Evolutionary conservation across 1,140 invertebrate species (phyloP), one percentile per base, ranked within the genome.

Genomic region (Rhagoletis pomonella): DNA sequence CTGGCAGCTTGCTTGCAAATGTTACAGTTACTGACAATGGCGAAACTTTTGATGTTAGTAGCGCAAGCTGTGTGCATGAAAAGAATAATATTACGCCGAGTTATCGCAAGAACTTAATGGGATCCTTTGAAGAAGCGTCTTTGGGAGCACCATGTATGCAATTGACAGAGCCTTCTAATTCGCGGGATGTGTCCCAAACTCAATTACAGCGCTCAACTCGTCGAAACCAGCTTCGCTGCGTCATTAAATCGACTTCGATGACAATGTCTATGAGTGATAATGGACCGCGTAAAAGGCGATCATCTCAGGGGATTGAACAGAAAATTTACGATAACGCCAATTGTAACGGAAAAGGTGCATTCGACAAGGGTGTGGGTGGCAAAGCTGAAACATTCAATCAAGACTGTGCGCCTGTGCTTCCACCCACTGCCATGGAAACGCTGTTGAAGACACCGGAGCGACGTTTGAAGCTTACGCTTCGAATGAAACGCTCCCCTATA

Each of bases 401-500:
- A 73, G 64, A 39, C 58, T 62, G 89, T 55, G 44, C 55, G 29
- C 73, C 42, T 64, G 59, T 59, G 77, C 69, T 6, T 89, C 73
- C 87, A 87, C 88, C 85, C 86, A 88, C 86, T 1, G 29, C 73
- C n/a, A 89, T 92, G 39, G 91, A 93, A 42, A 90, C 91, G 10
- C 65, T 93, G 14, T 50, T 93, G 4, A 93, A 93, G 73, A 93
- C 92, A 4, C 95, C 95, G 4, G 94, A 95, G 69, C 95, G 96
- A 19, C 94, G 96, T 14, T 93, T 97, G 17, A 97, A 97, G 90
- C 90, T 98, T 60, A 98, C 97, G 1, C 92, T 98, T 17, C 94
- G 97, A 4, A 97, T 98, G 95, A 97, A 97, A 91, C 95, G 97
- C 42, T 97, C 97, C 84, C 97, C 97, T 1, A 96, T 97, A 87